phyloP scores from a whole-genome alignment of 1,140 invertebrate species.

The Atta cephalotes region DNA sequence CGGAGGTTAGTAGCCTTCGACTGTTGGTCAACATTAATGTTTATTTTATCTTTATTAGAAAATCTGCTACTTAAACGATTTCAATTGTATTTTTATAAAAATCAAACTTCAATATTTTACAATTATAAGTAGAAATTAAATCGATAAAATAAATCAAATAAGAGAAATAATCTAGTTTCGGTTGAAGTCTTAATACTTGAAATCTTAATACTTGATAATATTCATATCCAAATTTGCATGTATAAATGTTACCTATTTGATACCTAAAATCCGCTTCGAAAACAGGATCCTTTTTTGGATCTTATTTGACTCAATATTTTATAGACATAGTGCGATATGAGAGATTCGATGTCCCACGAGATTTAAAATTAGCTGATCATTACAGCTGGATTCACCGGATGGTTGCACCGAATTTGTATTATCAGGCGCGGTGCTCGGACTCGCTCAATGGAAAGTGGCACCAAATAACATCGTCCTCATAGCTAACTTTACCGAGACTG shows the following conservation, averaged over 20 bases:
- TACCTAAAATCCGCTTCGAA: too few relatives aligned
- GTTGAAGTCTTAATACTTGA: too few relatives aligned
- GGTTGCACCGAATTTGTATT: constrained; percentile 86
- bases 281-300: too few relatives aligned
- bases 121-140: too few relatives aligned
- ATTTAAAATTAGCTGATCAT: constrained; percentile 2
- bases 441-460: constrained; percentile 85
- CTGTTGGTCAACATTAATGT: neutral
- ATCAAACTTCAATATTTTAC: constrained; percentile 5
- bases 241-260: too few relatives aligned
- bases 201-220: too few relatives aligned
- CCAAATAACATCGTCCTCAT: constrained; percentile 86
- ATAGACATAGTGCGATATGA: neutral
- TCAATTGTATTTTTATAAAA: neutral
- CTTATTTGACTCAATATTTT: neutral
- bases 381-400: constrained; percentile 80
- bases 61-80: neutral
- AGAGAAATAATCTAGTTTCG: too few relatives aligned
- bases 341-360: neutral
- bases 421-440: constrained; percentile 81
- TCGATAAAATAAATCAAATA: too few relatives aligned
- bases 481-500: constrained; percentile 88
- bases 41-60: neutral
- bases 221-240: too few relatives aligned
- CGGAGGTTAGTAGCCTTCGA: constrained; percentile 71